Conservation (phyloP, 2,113 vertebrate species). For the Climacteris rufus region DNA sequence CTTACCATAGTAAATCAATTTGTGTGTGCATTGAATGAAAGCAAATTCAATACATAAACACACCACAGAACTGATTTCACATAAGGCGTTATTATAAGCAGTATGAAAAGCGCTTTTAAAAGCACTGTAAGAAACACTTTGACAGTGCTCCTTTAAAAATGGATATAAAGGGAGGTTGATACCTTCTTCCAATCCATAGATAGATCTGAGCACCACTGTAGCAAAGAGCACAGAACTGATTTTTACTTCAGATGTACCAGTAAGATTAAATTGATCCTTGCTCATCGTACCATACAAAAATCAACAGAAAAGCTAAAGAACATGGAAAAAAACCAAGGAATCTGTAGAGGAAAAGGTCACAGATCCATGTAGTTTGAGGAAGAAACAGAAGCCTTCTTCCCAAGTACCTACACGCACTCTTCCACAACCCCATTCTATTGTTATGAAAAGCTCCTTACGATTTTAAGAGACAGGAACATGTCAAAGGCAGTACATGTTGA, state of each 20-base stretch:
- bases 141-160: neutral
- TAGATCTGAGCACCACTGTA: neutral
- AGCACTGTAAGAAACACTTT: neutral
- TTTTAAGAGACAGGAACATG: neutral
- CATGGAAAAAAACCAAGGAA: neutral
- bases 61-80: neutral
- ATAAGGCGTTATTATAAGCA: neutral
- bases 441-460: neutral
- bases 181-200: conserved; percentile 3
- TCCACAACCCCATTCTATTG: neutral
- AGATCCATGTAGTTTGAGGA: neutral
- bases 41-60: conserved; percentile 38
- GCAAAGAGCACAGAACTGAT: neutral
- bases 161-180: neutral
- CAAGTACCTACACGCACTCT: neutral
- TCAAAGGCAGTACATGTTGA: neutral
- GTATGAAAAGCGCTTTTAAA: conserved; percentile 20
- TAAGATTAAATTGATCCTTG: conserved; percentile 40
- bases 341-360: conserved; percentile 22
- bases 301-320: conserved; percentile 13
- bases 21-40: conserved; percentile 18
- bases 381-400: neutral
- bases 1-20: conserved; percentile 24
- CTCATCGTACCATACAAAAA: conserved; percentile 15
- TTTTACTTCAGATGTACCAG: conserved; percentile 11